These are phyloP conservation scores for Dromius quadrimaculatus DNA, from an alignment of 2,888 invertebrate genomes.

Conservation along the genomic window DNA sequence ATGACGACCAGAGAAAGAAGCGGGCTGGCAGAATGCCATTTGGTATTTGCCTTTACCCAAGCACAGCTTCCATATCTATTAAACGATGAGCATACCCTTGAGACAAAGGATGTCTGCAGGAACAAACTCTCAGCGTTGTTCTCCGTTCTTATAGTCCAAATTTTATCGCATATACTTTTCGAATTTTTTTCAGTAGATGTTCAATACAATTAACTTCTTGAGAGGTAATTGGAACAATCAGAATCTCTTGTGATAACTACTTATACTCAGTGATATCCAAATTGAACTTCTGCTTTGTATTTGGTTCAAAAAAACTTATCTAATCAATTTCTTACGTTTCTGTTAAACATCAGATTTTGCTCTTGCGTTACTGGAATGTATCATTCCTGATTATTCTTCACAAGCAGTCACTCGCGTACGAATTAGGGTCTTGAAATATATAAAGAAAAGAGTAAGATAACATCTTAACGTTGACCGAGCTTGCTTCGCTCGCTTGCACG, in stretches of 20 bases:
- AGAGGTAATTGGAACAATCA: background rate
- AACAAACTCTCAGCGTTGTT: slow-evolving; percentile 16
- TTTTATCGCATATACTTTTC: slow-evolving; percentile 14
- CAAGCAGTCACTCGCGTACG: no score
- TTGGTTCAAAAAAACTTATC: slow-evolving; percentile 2
- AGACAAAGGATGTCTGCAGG: slow-evolving; percentile 1
- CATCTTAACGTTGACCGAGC: no score
- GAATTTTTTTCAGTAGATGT: slow-evolving; percentile 21
- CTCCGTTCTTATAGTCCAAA: slow-evolving; percentile 10
- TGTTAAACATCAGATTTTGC: background rate
- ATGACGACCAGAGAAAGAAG: slow-evolving; percentile 21
- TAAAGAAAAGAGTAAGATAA: no score
- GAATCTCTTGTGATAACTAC: slow-evolving; percentile 15
- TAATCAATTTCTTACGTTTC: no score
- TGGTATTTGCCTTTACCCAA: background rate
- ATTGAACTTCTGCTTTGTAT: slow-evolving; percentile 25
- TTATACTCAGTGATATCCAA: slow-evolving; percentile 32
- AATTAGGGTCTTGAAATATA: no score
- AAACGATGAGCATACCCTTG: background rate
- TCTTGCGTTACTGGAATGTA: no score
- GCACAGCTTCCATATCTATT: background rate
- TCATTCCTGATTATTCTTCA: no score
- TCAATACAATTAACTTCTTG: background rate
- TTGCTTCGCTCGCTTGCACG: no score
- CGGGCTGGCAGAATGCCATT: slow-evolving; percentile 19